A percentile compares a stretch with the other conserved stretches of the same genome.
These are phyloP conservation scores for Panzeria rudis DNA, from an alignment of 2,888 invertebrate species.

Conservation along the genomic window DNA sequence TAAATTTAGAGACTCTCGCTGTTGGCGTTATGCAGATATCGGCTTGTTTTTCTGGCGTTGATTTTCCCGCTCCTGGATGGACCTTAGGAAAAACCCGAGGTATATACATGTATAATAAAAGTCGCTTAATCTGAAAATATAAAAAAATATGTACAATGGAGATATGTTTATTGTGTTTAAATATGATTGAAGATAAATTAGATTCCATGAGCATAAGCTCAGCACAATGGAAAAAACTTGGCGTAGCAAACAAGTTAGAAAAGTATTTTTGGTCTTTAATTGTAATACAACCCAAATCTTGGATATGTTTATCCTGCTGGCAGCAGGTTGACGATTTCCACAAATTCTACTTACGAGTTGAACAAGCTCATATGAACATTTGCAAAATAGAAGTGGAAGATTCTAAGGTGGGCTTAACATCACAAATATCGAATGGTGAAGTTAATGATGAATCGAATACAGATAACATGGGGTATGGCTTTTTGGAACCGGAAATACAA, in stretches of 20 bases:
- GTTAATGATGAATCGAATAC: background rate
- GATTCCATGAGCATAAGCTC: constrained; percentile 42
- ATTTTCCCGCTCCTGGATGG: too few relatives aligned
- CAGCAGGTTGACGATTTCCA: constrained; percentile 41
- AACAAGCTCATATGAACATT: constrained; percentile 46
- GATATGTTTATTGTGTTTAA: constrained; percentile 54
- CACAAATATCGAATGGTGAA: background rate
- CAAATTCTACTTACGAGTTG: constrained; percentile 55
- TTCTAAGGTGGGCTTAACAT: constrained; percentile 16
- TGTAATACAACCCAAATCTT: background rate
- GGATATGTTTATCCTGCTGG: constrained; percentile 57
- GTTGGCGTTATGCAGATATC: too few relatives aligned
- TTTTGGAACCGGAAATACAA: constrained; percentile 48
- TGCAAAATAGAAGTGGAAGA: constrained; percentile 52
- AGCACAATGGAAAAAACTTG: constrained; percentile 43
- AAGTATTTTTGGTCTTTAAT: constrained; percentile 54
- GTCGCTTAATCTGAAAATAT: too few relatives aligned
- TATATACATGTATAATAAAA: too few relatives aligned
- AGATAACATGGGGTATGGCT: constrained; percentile 25
- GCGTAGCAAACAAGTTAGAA: constrained; percentile 34
- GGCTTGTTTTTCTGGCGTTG: too few relatives aligned
- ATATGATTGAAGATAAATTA: constrained; percentile 30
- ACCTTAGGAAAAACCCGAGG: too few relatives aligned
- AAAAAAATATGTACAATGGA: constrained; percentile 25
- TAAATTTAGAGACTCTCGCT: too few relatives aligned